Conservation (phyloP, 2,113 vertebrate genomes). For the Naja naja region DNA sequence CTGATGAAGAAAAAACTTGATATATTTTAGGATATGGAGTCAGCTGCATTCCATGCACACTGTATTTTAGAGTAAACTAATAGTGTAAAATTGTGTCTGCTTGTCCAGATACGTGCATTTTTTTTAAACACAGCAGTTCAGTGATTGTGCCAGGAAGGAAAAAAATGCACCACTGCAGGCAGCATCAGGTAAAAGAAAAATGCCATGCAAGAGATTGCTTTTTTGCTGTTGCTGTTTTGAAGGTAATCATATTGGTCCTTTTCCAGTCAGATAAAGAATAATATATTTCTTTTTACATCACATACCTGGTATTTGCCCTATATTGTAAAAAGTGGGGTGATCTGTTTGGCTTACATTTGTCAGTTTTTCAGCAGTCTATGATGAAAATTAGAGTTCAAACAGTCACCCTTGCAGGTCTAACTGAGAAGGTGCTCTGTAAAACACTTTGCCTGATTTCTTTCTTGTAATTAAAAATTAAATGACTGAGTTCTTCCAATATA, state of each 20-base stretch:
- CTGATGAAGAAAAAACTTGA: conserved; percentile 59
- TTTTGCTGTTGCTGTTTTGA: background rate
- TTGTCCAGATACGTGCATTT: conserved; percentile 32
- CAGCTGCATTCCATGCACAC: conserved; percentile 53
- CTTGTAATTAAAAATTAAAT: conserved; percentile 23
- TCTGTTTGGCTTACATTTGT: conserved; percentile 24
- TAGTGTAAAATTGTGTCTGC: conserved; percentile 45
- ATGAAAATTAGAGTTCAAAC: conserved; percentile 41
- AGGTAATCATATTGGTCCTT: conserved; percentile 45
- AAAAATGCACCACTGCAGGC: conserved; percentile 58
- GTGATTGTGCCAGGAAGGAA: conserved; percentile 45
- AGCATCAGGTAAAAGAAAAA: conserved; percentile 60
- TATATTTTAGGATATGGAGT: conserved; percentile 63
- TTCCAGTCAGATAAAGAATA: conserved; percentile 14
- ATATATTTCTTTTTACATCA: background rate
- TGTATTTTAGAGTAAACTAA: conserved; percentile 61
- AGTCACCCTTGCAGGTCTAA: conserved; percentile 25
- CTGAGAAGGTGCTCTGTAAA: conserved; percentile 40
- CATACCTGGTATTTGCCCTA: conserved; percentile 14
- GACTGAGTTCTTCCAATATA: conserved; percentile 21
- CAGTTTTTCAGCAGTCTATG: conserved; percentile 41
- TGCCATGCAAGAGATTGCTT: conserved; percentile 31
- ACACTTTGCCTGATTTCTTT: background rate
- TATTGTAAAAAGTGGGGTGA: background rate
- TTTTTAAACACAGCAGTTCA: conserved; percentile 45